Evolutionary conservation across 2,888 invertebrate genomes (phyloP).

Genomic region (Meiosimyza platycephala): DNA sequence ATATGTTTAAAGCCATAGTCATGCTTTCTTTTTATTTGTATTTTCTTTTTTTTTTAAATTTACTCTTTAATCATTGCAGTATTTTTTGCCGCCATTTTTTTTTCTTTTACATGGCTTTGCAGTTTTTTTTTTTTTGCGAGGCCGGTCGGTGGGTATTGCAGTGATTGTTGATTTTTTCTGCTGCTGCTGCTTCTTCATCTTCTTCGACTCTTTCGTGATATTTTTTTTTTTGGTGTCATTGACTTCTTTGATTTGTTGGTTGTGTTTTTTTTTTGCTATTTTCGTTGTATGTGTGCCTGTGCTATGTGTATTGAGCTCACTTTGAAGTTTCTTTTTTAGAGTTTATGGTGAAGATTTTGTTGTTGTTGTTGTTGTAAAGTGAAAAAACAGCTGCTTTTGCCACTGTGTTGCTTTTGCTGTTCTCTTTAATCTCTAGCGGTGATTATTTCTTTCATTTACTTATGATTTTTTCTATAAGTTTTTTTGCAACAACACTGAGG

Average conservation of each 20-base stretch:
- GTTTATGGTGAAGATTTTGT: not conserved
- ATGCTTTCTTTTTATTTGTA: not conserved
- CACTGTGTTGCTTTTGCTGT: not conserved
- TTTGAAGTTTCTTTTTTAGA: constrained; percentile 15
- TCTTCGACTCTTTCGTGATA: constrained; percentile 13
- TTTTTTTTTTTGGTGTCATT: constrained; percentile 28
- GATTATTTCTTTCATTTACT: constrained; percentile 6
- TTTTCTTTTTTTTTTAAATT: constrained; percentile 2
- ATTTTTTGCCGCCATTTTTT: not conserved
- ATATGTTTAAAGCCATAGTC: too few species aligned
- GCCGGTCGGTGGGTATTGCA: too few species aligned
- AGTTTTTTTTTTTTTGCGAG: not conserved
- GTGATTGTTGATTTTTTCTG: not conserved
- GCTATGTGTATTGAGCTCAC: constrained; percentile 20
- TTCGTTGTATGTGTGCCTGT: not conserved
- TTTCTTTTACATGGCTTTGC: not conserved
- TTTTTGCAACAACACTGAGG: not conserved
- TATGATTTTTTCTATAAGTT: not conserved
- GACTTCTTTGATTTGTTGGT: constrained; percentile 17
- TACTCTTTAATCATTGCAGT: not conserved
- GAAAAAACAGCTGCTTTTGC: constrained; percentile 10
- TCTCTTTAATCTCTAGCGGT: constrained; percentile 7
- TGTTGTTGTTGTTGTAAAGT: constrained; percentile 3
- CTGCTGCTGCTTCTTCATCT: constrained; percentile 9
- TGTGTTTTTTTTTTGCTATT: not conserved